Base-by-base conservation (phyloP, 2,113 vertebrate genomes). In the Callochromis pleurospilus region DNA sequence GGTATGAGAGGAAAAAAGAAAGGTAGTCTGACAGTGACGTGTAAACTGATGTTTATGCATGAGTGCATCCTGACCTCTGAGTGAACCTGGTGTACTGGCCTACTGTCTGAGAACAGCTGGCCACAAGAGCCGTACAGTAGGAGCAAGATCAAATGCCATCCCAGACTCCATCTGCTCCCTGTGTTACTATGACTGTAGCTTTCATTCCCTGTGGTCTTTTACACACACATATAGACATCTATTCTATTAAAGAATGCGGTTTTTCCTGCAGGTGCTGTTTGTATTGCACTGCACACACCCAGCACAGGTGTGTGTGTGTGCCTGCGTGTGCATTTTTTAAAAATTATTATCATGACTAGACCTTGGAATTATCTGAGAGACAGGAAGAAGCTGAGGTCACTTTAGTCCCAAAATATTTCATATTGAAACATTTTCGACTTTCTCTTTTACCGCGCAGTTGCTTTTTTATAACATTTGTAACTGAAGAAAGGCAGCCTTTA, bases 191-290 rank as follows among this genome's bases (percentile, higher is more conserved):
- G 83, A 55, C 45, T 80, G 79, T 58, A 7, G 19, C 82, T 60
- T 11, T 68, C 51, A 56, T 81, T 68, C 83, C 65, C 81, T 53
- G n/a, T 82, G 88, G 60, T 85, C 80, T n/a, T 77, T 47, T 24
- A 17, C 36, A 42, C 65, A 73, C 65, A 70, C 38, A 70, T 19
- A 60, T 33, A 60, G 29, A 60, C 56, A 60, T 60, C 11, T 13
- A 45, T 38, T 83, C 75, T 58, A 19, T 47, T 42, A 21, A 88
- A 91, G 88, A 94, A 92, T 93, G 88, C 1, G 2, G 84, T 77
- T 82, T 75, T 77, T 89, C 91, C 85, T 91, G 93, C 89, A 84
- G 84, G 86, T 89, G 90, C 84, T 86, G 85, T 91, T 89, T 88
- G 56, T 36, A 11, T 29, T 81, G 55, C 31, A 4, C 12, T 13